Evolutionary conservation across 2,113 vertebrate species (phyloP).

Genomic region (Dipodomys ordii): DNA sequence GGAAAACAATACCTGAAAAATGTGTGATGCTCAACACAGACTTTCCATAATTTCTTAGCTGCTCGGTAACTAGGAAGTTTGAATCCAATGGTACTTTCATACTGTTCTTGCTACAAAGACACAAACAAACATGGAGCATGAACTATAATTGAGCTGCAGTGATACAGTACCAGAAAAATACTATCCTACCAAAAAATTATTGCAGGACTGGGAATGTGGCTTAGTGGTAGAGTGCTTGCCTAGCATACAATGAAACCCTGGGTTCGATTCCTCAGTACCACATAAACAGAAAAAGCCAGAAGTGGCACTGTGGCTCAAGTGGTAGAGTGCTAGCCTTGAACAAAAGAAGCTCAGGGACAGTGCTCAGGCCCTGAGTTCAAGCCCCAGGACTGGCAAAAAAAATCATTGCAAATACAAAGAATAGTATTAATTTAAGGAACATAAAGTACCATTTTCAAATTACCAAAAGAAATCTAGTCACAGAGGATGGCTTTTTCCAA

Average conservation of each 20-base stretch:
- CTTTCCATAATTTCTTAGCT: slow-evolving; percentile 99
- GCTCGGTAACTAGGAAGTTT: slow-evolving; percentile 98
- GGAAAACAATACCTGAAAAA: slow-evolving; percentile 95
- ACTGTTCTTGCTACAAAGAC: slow-evolving; percentile 93
- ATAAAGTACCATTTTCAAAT: neutral
- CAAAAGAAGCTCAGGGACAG: too few species aligned
- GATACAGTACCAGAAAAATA: slow-evolving; percentile 30
- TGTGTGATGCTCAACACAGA: slow-evolving; percentile 98
- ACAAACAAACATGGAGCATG: slow-evolving; percentile 23
- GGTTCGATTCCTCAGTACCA: too few species aligned
- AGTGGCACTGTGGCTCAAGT: too few species aligned
- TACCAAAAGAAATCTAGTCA: slow-evolving; percentile 58
- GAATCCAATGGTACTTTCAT: slow-evolving; percentile 98
- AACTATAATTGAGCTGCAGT: slow-evolving; percentile 28
- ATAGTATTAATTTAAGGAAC: neutral
- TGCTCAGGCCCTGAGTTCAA: too few species aligned
- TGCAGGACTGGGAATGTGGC: neutral
- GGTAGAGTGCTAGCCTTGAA: too few species aligned
- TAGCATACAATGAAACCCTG: too few species aligned
- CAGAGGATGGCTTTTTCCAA: slow-evolving; percentile 1
- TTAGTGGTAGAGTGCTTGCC: too few species aligned
- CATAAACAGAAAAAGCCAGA: too few species aligned
- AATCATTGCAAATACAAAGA: slow-evolving; percentile 24
- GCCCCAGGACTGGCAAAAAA: neutral
- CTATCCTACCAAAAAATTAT: neutral